Base-by-base conservation (phyloP, 2,888 invertebrate genomes). In the Elgonia sp. region DNA sequence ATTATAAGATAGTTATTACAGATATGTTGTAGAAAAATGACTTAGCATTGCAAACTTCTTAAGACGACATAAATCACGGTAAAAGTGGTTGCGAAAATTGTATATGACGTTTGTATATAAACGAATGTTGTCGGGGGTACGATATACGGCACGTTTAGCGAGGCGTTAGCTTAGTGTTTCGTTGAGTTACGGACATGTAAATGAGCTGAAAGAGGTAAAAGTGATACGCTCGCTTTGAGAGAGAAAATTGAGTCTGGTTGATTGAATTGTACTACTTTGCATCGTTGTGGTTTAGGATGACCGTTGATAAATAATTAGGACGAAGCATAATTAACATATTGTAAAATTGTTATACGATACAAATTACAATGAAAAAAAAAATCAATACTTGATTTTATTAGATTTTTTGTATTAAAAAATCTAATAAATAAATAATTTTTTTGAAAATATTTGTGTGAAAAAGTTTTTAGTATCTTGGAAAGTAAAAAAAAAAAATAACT, bases 181-280 rank as follows among this genome's bases (percentile, higher is more conserved):
- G 53, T 16, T 69, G 70, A 57, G 63, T 72, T 72, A 70, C 65
- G 53, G 46, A 6, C 79, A 67, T 79, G 84, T 79, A 79, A 79
- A 79, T 73, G 84, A 84, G 65, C 21, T 55, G 40, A 79, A 55
- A 20, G 53, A 53, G 40, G 84, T 84, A 84, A 84, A 84, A 84
- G 84, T 77, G 70, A 83, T 65, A 65, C 67, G 67, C 72, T 63
- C 65, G 63, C 63, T 82, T 72, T 65, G 50, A 65, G 81, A 82
- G 72, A 82, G 72, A 82, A 82, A 82, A 82, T 82, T 82, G 53
- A 63, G 53, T 20, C 42, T 29, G 72, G 37, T 21, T 42, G 50
- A 76, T 65, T 65, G 73, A 50, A 65, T n/a, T 53, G 81, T 63
- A 63, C 81, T 73, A 82, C 81, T 82, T 82, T 63, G 70, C 10